Base-by-base conservation (phyloP, 2,888 invertebrate species). In the Proisotoma minuta region DNA sequence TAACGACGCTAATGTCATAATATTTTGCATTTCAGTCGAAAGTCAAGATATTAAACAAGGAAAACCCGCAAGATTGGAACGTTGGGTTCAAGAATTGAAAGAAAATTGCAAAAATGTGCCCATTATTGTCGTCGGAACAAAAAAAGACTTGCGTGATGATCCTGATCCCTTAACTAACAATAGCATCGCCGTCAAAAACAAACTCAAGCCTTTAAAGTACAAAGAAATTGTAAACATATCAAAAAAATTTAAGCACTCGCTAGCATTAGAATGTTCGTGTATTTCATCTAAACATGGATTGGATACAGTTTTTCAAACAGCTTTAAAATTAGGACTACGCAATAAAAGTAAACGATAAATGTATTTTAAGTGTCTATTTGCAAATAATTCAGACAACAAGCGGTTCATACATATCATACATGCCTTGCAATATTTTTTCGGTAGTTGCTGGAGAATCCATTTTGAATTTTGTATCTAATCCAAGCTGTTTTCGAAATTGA, bases 371-470 rank as follows among this genome's bases (percentile, higher is more conserved):
- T 34, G 8, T 34, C 34, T 20, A 50, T 23, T 50, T 52, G 5
- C 43, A 43, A 43, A 43, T 18, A 43, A 26, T 22, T 54, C 39
- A 54, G 3, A 54, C 53, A 22, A 39, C 22, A 4, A 54, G 4
- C 4, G 53, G 53, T 29, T 54, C 53, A 54, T 54, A 64, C 24
- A 64, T 34, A 34, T 64, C 57, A 48, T 57, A 58, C 43, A 60
- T 60, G 2, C 60, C 64, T 4, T 60, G 60, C 49, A 64, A 28
- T 15, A 64, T 60, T 27, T 64, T 65, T 39, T 65, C 64, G 3
- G 61, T 61, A 1, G 64, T 58, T n/a, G 64, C 64, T n/a, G 64
- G 64, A 20, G 61, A 65, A 22, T 65, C 64, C 60, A 65, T 61
- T n/a, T 61, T 34, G 27, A 65, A 65, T 3, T 53, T 58, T 15